A percentile compares a stretch with the other conserved stretches of the same genome.
phyloP scores from a whole-genome alignment of 2,888 invertebrate genomes.

The Dynastes hyllus region DNA sequence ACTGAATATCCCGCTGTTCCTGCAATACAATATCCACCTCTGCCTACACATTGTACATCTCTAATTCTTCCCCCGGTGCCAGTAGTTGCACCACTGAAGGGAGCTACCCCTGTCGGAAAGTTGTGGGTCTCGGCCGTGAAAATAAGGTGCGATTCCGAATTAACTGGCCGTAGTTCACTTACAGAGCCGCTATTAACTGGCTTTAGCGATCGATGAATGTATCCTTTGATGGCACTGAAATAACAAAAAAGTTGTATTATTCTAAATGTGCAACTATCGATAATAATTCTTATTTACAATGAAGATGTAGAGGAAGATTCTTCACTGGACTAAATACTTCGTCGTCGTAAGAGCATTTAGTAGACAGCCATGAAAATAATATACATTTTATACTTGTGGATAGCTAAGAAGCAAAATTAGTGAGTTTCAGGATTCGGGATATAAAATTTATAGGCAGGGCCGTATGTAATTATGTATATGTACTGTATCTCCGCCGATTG shows the following conservation, averaged over 20 bases:
- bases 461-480: no score
- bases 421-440: no score
- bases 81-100: slow-evolving; percentile 98
- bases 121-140: slow-evolving; percentile 99
- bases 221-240: slow-evolving; percentile 91
- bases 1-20: slow-evolving; percentile 98
- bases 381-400: no score
- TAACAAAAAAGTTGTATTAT: not conserved
- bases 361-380: no score
- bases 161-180: slow-evolving; percentile 73
- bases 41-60: slow-evolving; percentile 95
- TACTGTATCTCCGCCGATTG: no score
- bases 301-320: no score
- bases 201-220: slow-evolving; percentile 79
- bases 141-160: slow-evolving; percentile 87
- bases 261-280: no score
- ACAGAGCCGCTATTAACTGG: slow-evolving; percentile 81
- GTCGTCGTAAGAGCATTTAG: no score
- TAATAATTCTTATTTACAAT: no score
- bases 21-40: slow-evolving; percentile 95
- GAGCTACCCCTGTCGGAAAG: slow-evolving; percentile 97
- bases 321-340: no score
- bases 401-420: no score
- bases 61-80: slow-evolving; percentile 97
- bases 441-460: no score